Percentiles rank a stretch among this genome's conserved stretches.
Conservation (phyloP, 2,113 vertebrate species). For the Cranoglanis bouderius region DNA sequence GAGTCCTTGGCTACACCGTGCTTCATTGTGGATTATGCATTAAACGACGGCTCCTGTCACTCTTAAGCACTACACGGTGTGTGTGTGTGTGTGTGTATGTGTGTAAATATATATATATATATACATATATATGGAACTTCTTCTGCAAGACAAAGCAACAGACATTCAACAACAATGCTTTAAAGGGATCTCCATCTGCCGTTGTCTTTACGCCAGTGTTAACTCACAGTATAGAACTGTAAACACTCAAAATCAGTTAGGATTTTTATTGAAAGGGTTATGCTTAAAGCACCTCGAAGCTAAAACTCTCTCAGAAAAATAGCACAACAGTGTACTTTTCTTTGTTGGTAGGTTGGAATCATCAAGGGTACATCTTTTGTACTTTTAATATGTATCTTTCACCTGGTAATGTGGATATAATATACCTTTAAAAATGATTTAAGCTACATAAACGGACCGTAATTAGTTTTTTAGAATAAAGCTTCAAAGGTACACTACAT, state of each 20-base stretch:
- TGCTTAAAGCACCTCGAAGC: constrained; percentile 27
- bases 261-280: constrained; percentile 15
- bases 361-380: constrained; percentile 3
- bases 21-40: constrained; percentile 65
- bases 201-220: constrained; percentile 63
- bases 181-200: constrained; percentile 69
- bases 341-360: neutral
- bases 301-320: neutral
- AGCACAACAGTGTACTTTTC: neutral
- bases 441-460: neutral
- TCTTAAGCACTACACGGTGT: constrained; percentile 52
- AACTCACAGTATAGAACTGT: constrained; percentile 8
- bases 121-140: constrained; percentile 26
- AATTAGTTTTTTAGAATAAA: neutral
- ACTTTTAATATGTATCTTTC: neutral
- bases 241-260: neutral
- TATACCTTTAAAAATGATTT: neutral
- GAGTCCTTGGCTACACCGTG: constrained; percentile 76
- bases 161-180: constrained; percentile 67
- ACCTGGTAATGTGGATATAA: neutral
- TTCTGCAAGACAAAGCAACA: constrained; percentile 62
- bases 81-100: constrained; percentile 6
- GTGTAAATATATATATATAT: neutral
- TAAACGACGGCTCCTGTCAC: constrained; percentile 52
- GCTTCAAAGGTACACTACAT: neutral